Percentiles rank a stretch among this genome's conserved stretches.
phyloP scores from a whole-genome alignment of 2,888 invertebrate species.

The Tetranychus piercei region DNA sequence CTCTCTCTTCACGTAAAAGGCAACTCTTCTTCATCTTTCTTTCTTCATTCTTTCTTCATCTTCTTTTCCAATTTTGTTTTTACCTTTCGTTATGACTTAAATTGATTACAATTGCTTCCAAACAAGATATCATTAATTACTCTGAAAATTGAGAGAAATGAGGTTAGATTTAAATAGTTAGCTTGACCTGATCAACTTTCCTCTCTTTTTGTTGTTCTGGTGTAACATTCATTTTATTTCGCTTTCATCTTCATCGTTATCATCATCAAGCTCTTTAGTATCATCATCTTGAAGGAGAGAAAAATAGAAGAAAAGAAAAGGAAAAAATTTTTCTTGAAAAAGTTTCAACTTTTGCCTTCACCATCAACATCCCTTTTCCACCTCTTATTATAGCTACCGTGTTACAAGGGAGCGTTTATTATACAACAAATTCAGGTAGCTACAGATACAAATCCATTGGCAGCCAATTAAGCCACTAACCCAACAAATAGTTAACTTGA shows the following conservation, averaged over 20 bases:
- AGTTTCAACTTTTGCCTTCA: neutral
- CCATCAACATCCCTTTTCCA: neutral
- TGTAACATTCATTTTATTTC: neutral
- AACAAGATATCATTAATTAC: neutral
- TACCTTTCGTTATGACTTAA: neutral
- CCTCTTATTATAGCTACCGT: neutral
- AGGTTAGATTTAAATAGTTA: constrained; percentile 1
- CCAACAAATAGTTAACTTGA: neutral
- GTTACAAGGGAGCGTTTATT: neutral
- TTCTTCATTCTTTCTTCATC: neutral
- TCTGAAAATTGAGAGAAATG: neutral
- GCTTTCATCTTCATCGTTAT: neutral
- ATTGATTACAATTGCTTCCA: neutral
- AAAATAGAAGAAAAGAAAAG: too few species aligned
- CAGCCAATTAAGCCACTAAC: neutral
- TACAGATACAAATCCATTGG: neutral
- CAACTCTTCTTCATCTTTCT: neutral
- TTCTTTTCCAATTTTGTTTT: neutral
- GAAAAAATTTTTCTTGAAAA: neutral
- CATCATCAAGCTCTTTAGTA: neutral
- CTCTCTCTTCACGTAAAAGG: neutral
- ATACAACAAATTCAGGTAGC: neutral
- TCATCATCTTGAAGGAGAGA: neutral
- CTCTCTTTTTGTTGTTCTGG: neutral
- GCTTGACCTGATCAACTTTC: neutral